These are phyloP conservation scores for Leptinotarsa undecemlineata DNA, from an alignment of 1,140 invertebrate genomes.

Conservation along the genomic window DNA sequence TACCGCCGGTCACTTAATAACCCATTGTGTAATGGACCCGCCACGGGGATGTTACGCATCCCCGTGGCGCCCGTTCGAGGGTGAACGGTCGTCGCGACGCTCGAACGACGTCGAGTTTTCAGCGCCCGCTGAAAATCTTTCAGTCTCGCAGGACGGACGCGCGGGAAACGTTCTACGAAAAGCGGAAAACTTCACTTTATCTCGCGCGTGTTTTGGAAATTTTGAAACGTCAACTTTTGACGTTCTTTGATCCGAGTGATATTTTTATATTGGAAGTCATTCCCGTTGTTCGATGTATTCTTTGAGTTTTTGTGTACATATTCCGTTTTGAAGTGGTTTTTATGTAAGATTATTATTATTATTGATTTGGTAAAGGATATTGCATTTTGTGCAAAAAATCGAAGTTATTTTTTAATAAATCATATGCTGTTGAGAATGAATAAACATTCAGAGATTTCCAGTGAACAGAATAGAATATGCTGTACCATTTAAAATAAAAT, in stretches of 20 bases:
- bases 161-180: neutral
- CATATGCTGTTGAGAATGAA: too few species aligned
- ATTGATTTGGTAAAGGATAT: neutral
- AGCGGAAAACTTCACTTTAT: neutral
- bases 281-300: conserved; percentile 19
- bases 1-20: conserved; percentile 3
- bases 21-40: conserved; percentile 12
- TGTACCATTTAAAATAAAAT: too few species aligned
- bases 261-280: conserved; percentile 19
- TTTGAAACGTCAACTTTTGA: neutral
- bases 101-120: neutral
- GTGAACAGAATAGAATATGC: too few species aligned
- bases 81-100: conserved; percentile 18
- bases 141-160: conserved; percentile 14
- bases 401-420: neutral
- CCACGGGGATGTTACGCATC: conserved; percentile 14
- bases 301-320: conserved; percentile 27
- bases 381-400: neutral
- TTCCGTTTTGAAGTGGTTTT: conserved; percentile 23
- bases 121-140: conserved; percentile 14
- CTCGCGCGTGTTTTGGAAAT: neutral
- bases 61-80: conserved; percentile 15
- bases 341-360: conserved; percentile 17
- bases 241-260: conserved; percentile 3
- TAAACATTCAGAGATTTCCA: too few species aligned